Evolutionary conservation across 1,140 invertebrate species (phyloP).

Genomic region (Ostrea edulis): DNA sequence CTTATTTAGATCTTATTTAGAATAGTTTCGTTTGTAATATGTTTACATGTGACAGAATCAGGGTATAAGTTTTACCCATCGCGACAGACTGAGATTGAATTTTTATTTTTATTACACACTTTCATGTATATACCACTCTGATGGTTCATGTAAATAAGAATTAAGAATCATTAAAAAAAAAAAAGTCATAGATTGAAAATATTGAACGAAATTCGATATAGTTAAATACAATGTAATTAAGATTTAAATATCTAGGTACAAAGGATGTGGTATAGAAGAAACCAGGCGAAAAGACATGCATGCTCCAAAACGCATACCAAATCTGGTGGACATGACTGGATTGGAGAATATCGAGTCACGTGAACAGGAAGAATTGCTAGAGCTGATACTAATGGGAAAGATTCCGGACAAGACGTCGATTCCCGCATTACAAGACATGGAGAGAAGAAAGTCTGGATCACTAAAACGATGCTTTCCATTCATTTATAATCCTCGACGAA

Average conservation of each 20-base stretch:
- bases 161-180: too few species aligned
- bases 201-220: too few species aligned
- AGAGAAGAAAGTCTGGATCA: constrained; percentile 21
- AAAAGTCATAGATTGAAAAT: too few species aligned
- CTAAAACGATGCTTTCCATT: constrained; percentile 47
- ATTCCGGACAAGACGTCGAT: constrained; percentile 54
- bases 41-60: too few species aligned
- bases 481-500: constrained; percentile 39
- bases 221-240: too few species aligned
- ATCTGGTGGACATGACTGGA: constrained; percentile 56
- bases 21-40: too few species aligned
- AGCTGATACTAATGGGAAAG: constrained; percentile 54
- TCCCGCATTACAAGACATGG: constrained; percentile 50
- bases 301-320: constrained; percentile 50
- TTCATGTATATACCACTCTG: too few species aligned
- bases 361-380: constrained; percentile 42
- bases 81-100: too few species aligned
- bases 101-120: too few species aligned
- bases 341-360: constrained; percentile 38
- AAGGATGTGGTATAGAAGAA: constrained; percentile 52
- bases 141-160: too few species aligned
- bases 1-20: too few species aligned
- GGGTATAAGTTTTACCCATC: too few species aligned
- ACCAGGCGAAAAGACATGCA: constrained; percentile 37
- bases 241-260: constrained; percentile 43